Evolutionary conservation across 2,113 vertebrate genomes (phyloP).

Genomic region (Acrocephalus kingi): DNA sequence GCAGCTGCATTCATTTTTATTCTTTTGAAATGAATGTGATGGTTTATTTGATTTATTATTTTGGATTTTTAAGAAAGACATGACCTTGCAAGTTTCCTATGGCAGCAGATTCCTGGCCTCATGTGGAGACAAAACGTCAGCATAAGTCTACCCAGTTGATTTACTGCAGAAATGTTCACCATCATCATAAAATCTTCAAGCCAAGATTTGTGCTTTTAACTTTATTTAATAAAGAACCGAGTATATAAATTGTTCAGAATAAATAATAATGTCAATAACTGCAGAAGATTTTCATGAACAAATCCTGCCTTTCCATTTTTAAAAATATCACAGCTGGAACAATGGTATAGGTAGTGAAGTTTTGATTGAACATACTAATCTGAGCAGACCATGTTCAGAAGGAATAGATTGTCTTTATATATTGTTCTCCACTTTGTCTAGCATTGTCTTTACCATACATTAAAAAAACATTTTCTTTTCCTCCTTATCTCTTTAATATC

Average conservation of each 20-base stretch:
- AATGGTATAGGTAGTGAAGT: background rate
- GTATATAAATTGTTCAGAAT: background rate
- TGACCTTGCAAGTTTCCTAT: background rate
- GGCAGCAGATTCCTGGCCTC: background rate
- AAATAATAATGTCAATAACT: constrained; percentile 19
- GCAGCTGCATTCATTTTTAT: background rate
- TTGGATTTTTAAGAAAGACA: background rate
- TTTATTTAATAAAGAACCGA: background rate
- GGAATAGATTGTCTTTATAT: background rate
- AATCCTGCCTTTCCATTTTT: background rate
- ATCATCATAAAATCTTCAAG: background rate
- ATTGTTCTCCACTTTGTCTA: background rate
- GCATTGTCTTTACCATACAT: background rate
- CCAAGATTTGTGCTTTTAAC: background rate
- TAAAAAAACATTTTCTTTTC: constrained; percentile 7
- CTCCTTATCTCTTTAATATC: constrained; percentile 6
- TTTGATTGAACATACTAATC: background rate
- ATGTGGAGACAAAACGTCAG: background rate
- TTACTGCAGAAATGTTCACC: background rate
- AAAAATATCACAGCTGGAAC: background rate
- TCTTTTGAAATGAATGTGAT: background rate
- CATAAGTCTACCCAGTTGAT: background rate
- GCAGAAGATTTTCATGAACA: background rate
- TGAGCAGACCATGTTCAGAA: background rate
- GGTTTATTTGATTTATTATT: background rate